Evolutionary conservation across 2,113 vertebrate genomes (phyloP), one percentile per base, ranked within the genome.

Genomic region (Dipodomys ordii): DNA sequence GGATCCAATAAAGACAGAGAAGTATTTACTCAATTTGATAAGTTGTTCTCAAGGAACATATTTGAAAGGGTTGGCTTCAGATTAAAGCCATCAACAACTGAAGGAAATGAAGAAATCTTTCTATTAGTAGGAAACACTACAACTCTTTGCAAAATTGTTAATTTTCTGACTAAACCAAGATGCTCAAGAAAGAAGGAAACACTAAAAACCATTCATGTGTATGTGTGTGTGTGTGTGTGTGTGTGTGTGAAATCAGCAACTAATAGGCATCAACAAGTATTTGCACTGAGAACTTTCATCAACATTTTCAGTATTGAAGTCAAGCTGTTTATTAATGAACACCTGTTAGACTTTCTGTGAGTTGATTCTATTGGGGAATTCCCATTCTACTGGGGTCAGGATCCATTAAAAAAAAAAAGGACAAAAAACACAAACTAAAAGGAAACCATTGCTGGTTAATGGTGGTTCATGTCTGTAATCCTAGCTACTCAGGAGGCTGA

Each of bases 101-200:
- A 92, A 93, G 39, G 67, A 94, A 90, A 78, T 44, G 86, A 88
- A 67, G 62, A n/a, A 23, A 39, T 76, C 77, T 88, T 92, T 85
- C 7, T 39, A 62, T 11, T 73, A 80, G 11, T 19, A 68, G 62
- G 11, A 64, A 90, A 90, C 85, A 5, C 49, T 73, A 20, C 4
- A 84, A 65, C 68, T 89, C 74, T 87, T 84, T 67, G n/a, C 19
- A 68, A 96, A 87, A 57, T 22, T 20, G 67, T 44, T 53, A 91
- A 77, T 67, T 88, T 95, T 91, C 69, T 88, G 19, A 62, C 7
- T 6, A 35, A 88, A 89, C 49, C 32, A 93, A 93, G 46, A 74
- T 57, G 88, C 18, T 74, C 19, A 83, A 73, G n/a, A 71, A 76
- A 90, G 39, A n/a, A 74, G 23, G 53, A 44, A 10, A 69, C 53